phyloP scores from a whole-genome alignment of 2,797 vertebrate genomes.

The Parauchenoglanis punctatus region DNA sequence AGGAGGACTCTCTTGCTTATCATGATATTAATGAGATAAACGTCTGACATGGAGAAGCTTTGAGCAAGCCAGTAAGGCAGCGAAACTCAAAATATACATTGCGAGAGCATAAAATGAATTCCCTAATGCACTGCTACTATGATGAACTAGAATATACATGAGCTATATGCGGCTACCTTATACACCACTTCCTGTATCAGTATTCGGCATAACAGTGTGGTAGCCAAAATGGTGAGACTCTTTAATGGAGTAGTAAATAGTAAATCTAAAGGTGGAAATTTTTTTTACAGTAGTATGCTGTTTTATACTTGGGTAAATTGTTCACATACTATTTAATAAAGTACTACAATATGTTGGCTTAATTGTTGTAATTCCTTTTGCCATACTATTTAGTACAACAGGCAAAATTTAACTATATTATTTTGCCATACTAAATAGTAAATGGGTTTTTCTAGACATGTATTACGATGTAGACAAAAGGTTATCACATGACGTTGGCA shows the following conservation, averaged over 20 bases:
- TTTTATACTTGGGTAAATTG: background rate
- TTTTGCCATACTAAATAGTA: background rate
- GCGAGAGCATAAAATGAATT: background rate
- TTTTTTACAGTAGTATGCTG: background rate
- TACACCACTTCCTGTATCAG: background rate
- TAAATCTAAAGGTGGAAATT: no score
- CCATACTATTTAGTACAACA: background rate
- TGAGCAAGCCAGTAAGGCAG: background rate
- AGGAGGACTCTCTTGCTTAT: background rate
- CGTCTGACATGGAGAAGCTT: constrained; percentile 15
- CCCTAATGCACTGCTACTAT: background rate
- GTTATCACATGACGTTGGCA: background rate
- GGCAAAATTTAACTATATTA: background rate
- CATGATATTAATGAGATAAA: constrained; percentile 42
- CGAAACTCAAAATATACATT: constrained; percentile 12
- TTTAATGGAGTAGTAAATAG: background rate
- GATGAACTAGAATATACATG: background rate
- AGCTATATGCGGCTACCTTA: background rate
- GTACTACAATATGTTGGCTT: background rate
- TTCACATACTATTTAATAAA: background rate
- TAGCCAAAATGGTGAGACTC: background rate
- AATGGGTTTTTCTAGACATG: background rate
- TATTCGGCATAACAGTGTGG: background rate
- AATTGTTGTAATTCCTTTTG: background rate
- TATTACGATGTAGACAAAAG: background rate